A percentile compares a stretch with the other conserved stretches of the same genome.
phyloP scores from a whole-genome alignment of 2,888 invertebrate species.

The Troilus luridus region DNA sequence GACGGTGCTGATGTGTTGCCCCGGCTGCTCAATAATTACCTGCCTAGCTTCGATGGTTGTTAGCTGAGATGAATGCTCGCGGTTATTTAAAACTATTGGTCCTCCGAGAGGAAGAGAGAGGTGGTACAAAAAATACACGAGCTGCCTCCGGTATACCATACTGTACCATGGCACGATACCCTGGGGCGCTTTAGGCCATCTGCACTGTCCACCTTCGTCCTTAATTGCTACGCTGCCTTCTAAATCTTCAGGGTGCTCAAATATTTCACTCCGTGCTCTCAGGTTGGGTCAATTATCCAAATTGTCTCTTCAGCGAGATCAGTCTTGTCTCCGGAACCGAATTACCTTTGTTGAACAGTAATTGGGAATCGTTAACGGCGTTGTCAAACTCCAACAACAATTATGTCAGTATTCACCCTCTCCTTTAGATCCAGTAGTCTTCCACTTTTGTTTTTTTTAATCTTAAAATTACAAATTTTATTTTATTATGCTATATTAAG shows the following conservation, averaged over 20 bases:
- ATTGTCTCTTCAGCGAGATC: not conserved
- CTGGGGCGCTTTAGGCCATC: not conserved
- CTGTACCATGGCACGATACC: not conserved
- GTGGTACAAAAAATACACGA: slow-evolving; percentile 20
- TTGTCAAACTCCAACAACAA: too few species aligned
- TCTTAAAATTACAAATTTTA: too few species aligned
- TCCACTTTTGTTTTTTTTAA: too few species aligned
- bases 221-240: not conserved
- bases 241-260: not conserved
- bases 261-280: not conserved
- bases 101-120: slow-evolving; percentile 7
- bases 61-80: slow-evolving; percentile 53
- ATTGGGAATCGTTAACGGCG: too few species aligned
- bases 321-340: not conserved
- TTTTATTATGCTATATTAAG: too few species aligned
- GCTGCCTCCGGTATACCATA: not conserved
- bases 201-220: not conserved
- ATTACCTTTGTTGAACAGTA: not conserved
- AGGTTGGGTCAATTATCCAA: not conserved
- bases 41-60: slow-evolving; percentile 32
- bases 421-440: too few species aligned
- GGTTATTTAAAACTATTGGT: slow-evolving; percentile 59
- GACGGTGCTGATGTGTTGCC: slow-evolving; percentile 53
- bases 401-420: too few species aligned
- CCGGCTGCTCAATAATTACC: slow-evolving; percentile 51